A percentile compares a stretch with the other conserved stretches of the same genome.
phyloP scores from a whole-genome alignment of 2,797 vertebrate genomes.

The Pseudopleuronectes americanus region DNA sequence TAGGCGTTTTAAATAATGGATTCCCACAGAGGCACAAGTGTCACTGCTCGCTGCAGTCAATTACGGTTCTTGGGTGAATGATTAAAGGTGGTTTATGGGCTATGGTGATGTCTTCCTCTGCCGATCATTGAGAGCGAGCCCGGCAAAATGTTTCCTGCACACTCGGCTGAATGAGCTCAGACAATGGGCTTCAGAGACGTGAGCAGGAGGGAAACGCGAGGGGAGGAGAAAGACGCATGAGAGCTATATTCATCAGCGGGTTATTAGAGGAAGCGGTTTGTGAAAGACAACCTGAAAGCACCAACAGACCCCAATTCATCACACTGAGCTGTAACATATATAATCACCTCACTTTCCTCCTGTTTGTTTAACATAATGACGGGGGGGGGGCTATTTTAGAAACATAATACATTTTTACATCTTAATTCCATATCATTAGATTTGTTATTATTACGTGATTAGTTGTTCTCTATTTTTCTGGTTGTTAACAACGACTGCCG shows the following conservation, averaged over 20 bases:
- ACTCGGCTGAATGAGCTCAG: conserved; percentile 47
- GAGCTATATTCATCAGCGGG: conserved; percentile 39
- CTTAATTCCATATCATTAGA: not conserved
- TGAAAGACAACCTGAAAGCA: conserved; percentile 23
- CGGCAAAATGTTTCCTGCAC: conserved; percentile 47
- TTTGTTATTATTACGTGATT: not conserved
- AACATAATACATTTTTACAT: conserved; percentile 1
- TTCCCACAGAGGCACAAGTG: conserved; percentile 53
- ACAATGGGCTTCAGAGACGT: conserved; percentile 44
- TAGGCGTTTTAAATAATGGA: conserved; percentile 68
- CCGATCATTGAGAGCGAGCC: conserved; percentile 35
- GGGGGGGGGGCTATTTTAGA: not conserved
- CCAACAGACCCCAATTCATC: conserved; percentile 18
- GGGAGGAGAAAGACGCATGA: conserved; percentile 10
- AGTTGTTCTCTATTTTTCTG: not conserved
- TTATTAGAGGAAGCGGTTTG: conserved; percentile 33
- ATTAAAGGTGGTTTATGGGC: conserved; percentile 66
- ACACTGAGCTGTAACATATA: not conserved
- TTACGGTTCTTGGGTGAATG: conserved; percentile 64
- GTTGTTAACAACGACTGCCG: not conserved
- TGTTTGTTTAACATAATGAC: conserved; percentile 2
- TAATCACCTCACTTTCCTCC: conserved; percentile 3
- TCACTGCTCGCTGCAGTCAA: conserved; percentile 67
- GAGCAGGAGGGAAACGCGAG: conserved; percentile 14
- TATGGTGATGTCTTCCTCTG: conserved; percentile 41